Percentiles rank a stretch among this genome's conserved stretches.
phyloP scores from a whole-genome alignment of 2,888 invertebrate genomes.

The Drosophila cognata region DNA sequence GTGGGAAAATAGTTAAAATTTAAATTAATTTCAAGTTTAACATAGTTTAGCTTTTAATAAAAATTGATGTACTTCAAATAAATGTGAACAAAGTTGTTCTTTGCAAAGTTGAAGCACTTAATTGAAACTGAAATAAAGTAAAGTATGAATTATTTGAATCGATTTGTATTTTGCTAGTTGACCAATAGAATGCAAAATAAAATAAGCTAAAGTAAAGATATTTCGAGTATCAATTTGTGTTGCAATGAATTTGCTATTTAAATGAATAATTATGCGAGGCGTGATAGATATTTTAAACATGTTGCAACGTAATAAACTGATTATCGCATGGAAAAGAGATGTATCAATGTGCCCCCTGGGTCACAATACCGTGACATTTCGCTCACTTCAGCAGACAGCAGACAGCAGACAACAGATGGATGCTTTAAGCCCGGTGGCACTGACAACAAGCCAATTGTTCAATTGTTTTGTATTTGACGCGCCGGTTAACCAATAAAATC shows the following conservation, averaged over 20 bases:
- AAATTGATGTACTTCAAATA: not conserved
- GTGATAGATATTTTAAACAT: constrained; percentile 35
- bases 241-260: constrained; percentile 1
- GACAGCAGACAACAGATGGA: constrained; percentile 1
- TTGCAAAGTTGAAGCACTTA: not conserved
- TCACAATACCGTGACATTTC: constrained; percentile 65
- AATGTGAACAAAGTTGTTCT: not conserved
- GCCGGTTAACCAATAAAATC: constrained; percentile 70
- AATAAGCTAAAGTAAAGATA: not conserved
- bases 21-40: not conserved
- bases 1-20: not conserved
- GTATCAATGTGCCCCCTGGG: constrained; percentile 35
- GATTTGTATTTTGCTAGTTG: not conserved
- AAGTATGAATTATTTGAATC: not conserved
- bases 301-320: constrained; percentile 40
- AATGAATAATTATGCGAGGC: constrained; percentile 23
- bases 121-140: not conserved
- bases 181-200: not conserved
- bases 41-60: not conserved
- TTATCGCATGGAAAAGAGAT: constrained; percentile 26
- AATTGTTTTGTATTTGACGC: constrained; percentile 68
- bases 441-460: constrained; percentile 66
- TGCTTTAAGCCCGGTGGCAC: constrained; percentile 11
- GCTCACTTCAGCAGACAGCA: constrained; percentile 22
- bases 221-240: not conserved